Evolutionary conservation across 2,888 invertebrate genomes (phyloP), one percentile per base, ranked within the genome.

Genomic region (Hyposoter didymator): DNA sequence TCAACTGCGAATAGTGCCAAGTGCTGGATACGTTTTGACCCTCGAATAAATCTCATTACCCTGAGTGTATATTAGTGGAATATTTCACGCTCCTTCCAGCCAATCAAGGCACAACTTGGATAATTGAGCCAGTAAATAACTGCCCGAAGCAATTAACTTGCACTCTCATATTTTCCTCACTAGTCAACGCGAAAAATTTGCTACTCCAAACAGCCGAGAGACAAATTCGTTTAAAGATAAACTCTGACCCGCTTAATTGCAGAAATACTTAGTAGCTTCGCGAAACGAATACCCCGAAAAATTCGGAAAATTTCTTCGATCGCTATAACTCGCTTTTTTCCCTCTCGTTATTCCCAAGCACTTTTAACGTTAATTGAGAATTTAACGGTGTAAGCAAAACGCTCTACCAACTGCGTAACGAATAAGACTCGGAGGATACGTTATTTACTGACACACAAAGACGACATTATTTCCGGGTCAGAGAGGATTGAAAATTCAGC

Each of bases 31-130:
- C 59, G 69, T 82, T 75, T 79, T 76, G 84, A 59, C 75, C 80
- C 81, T 76, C 83, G 87, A 87, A 87, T 87, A 85, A 88, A 78
- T 82, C 70, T 76, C 55, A 14, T 74, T 69, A 74, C 64, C 19
- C 55, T 47, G 22, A 32, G 32, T 62, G 28, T 74, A 32, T 62
- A 47, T 19, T 17, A 39, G 62, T 74, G 62, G n/a, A 62, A 45
- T 74, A 47, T 74, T 74, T 43, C 19, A 62, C 22, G 74, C 6
- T 47, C 12, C 43, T 45, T 14, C 35, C 17, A 35, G 62, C 62
- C 19, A 28, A 14, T 17, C 32, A 35, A 39, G 22, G 35, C 43
- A 55, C 32, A 32, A 32, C 32, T 32, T n/a, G 49, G 47, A 28
- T 70, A 32, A 70, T 49, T 70, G 28, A 47, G 10, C 52, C 49